A percentile compares a stretch with the other conserved stretches of the same genome.
Evolutionary conservation across 2,797 vertebrate species (phyloP).

Genomic region (Myotis vivesi): DNA sequence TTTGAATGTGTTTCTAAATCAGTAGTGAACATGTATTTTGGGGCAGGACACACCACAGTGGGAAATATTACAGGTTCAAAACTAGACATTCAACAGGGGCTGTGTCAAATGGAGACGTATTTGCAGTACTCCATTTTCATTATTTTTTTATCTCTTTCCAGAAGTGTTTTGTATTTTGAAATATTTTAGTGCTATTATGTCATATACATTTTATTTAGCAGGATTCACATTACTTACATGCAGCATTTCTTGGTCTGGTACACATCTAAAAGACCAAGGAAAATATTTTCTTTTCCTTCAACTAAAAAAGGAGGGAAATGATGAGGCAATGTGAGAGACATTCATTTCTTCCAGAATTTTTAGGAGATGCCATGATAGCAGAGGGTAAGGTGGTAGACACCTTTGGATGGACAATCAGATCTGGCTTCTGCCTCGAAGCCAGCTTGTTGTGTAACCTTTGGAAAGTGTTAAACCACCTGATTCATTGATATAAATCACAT

Average conservation of each 20-base stretch:
- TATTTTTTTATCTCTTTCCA: background rate
- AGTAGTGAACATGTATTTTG: background rate
- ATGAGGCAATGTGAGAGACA: background rate
- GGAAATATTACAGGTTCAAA: background rate
- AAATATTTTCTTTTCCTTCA: background rate
- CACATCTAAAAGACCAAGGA: background rate
- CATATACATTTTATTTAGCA: slow-evolving; percentile 11
- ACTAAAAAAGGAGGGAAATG: background rate
- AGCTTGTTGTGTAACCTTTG: background rate
- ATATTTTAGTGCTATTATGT: background rate
- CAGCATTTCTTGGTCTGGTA: background rate
- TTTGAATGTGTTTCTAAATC: slow-evolving; percentile 37
- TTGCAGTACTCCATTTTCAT: background rate
- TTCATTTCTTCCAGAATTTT: background rate
- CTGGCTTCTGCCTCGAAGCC: background rate
- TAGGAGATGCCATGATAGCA: background rate
- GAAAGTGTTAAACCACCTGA: background rate
- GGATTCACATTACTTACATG: background rate
- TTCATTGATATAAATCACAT: background rate
- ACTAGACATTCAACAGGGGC: background rate
- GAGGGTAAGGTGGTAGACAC: background rate
- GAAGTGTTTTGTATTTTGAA: slow-evolving; percentile 12
- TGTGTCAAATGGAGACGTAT: background rate
- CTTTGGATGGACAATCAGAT: background rate
- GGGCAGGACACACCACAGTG: background rate